These are phyloP conservation scores for Mobula hypostoma DNA, from an alignment of 2,113 vertebrate genomes.

Conservation along the genomic window DNA sequence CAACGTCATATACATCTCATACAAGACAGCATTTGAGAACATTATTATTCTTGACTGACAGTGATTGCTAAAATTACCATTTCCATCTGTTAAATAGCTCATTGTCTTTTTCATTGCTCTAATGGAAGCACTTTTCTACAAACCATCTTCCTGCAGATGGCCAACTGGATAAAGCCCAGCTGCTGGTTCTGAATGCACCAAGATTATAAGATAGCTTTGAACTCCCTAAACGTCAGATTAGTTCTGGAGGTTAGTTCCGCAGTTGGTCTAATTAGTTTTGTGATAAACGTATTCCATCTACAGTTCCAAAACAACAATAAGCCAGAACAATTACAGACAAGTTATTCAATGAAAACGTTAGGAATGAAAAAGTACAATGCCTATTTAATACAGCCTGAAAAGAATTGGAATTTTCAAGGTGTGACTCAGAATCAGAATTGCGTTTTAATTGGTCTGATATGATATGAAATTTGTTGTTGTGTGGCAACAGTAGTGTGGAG, in stretches of 20 bases:
- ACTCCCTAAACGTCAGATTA: neutral
- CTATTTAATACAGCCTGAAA: neutral
- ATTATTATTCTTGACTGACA: neutral
- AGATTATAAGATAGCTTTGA: neutral
- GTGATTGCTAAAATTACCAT: constrained; percentile 18
- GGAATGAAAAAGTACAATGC: neutral
- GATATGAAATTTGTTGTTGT: too few relatives aligned
- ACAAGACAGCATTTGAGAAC: neutral
- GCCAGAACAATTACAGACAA: neutral
- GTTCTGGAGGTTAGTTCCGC: constrained; percentile 13
- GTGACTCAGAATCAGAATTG: too few relatives aligned
- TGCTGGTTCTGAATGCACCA: neutral
- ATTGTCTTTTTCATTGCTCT: neutral
- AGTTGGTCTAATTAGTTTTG: neutral
- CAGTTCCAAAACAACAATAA: constrained; percentile 15
- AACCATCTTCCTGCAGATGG: constrained; percentile 1
- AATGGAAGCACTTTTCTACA: neutral
- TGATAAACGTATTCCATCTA: neutral
- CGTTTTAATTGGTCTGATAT: too few relatives aligned
- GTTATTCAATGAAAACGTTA: neutral
- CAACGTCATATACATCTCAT: neutral
- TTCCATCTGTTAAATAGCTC: neutral
- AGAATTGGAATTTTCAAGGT: too few relatives aligned
- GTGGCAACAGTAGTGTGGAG: too few relatives aligned
- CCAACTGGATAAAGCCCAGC: neutral